Base-by-base conservation (phyloP, 37 sponge, comb jelly and placozoan species). In the Amphimedon queenslandica region DNA sequence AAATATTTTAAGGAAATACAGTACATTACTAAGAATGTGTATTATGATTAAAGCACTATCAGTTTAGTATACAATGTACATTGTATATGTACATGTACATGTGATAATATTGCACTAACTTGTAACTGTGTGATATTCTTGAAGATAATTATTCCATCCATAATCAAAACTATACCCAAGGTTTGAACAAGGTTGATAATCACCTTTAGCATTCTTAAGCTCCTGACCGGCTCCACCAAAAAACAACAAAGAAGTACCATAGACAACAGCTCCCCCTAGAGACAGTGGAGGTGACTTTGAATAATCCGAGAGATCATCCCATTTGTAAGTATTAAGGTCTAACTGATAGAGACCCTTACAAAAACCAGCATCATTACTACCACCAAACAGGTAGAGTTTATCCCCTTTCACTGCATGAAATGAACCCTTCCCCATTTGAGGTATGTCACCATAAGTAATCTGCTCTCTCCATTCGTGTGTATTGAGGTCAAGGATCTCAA, bases 91-190 rank as follows among this genome's bases (percentile, higher is more conserved):
- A 65, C 32, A 35, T 65, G 23, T 23, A 30, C 21, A 21, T 65
- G 66, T 35, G 27, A 65, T 30, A 23, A 29, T n/a, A 4, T 21
- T 65, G 21, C 32, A 31, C 66, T 29, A 39, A 69, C 70, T 42
- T 38, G 70, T 40, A 24, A 25, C 29, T 24, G 28, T 69, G 27
- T 69, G 21, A 69, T 69, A 69, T 2, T 21, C 47, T 4, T 69
- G 42, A 40, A 69, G 13, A 6, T 40, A 40, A 69, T 69, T 69
- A 28, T 40, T 69, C 70, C 70, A 69, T 42, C 42, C 70, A 39
- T n/a, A 2, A 2, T 5, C 70, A 38, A 37, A 69, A 11, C 5
- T 60, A 60, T n/a, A 11, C 8, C 61, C 61, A 60, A 60, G 21
- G 28, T 5, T 60, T n/a, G 5, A 11, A 25, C 21, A n/a, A 60